A percentile compares a stretch with the other conserved stretches of the same genome.
phyloP scores from a whole-genome alignment of 2,113 vertebrate species.

The Hippoglossus stenolepis region DNA sequence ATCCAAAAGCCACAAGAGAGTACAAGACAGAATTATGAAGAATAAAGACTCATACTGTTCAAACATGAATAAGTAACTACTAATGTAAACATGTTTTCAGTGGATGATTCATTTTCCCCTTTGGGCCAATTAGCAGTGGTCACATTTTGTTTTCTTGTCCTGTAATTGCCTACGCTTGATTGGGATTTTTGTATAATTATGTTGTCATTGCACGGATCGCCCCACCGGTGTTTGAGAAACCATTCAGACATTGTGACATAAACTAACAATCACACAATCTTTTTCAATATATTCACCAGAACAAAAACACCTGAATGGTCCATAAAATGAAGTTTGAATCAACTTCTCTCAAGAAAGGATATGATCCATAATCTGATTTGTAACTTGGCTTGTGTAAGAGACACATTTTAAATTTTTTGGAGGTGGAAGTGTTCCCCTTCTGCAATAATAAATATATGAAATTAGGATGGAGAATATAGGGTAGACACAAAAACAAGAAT shows the following conservation, averaged over 20 bases:
- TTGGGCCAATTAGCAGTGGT: conserved; percentile 15
- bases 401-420: too few relatives aligned
- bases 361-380: too few relatives aligned
- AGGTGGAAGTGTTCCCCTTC: too few relatives aligned
- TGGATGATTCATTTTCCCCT: conserved; percentile 18
- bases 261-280: neutral
- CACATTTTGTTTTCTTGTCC: conserved; percentile 23
- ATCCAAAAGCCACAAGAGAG: conserved; percentile 28
- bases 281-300: neutral
- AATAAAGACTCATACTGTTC: conserved; percentile 10
- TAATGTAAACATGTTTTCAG: conserved; percentile 34
- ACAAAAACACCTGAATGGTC: too few relatives aligned
- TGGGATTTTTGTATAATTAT: neutral
- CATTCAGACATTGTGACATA: neutral
- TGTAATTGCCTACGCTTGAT: neutral
- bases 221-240: neutral
- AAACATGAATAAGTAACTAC: neutral
- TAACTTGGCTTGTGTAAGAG: too few relatives aligned
- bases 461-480: neutral
- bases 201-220: neutral
- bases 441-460: too few relatives aligned
- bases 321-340: too few relatives aligned
- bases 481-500: neutral
- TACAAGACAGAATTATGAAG: conserved; percentile 28
- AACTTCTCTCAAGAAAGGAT: too few relatives aligned